A percentile compares a stretch with the other conserved stretches of the same genome.
phyloP scores from a whole-genome alignment of 2,113 vertebrate genomes.

The Artemisiospiza belli region DNA sequence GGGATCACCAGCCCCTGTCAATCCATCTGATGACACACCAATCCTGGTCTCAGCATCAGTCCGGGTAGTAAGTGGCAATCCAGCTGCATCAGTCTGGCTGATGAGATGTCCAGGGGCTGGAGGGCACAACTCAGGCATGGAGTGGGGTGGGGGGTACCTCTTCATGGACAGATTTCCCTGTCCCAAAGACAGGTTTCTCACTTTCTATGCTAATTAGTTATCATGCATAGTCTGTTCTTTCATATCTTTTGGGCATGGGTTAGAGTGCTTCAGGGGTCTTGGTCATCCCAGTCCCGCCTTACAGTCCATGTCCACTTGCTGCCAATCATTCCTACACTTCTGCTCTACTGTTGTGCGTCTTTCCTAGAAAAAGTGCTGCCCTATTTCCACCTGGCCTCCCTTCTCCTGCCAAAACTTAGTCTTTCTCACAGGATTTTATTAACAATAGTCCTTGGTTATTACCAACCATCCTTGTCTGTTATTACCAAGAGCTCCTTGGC shows the following conservation, averaged over 20 bases:
- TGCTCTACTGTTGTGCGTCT: background rate
- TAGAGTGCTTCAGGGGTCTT: background rate
- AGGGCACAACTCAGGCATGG: background rate
- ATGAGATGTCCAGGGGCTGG: background rate
- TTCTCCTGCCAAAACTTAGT: background rate
- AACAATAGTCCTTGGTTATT: background rate
- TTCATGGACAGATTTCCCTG: background rate
- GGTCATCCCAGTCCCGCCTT: background rate
- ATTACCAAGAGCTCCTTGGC: background rate
- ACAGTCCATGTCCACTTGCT: background rate
- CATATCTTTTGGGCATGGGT: background rate
- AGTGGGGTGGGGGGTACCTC: too few species aligned
- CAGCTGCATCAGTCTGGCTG: background rate
- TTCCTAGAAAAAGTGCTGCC: background rate
- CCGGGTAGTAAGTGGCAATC: background rate
- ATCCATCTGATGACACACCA: background rate
- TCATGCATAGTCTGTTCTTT: background rate
- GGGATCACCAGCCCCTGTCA: background rate
- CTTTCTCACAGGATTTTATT: background rate
- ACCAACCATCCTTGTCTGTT: background rate
- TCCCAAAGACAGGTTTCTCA: background rate
- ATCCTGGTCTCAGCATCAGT: background rate
- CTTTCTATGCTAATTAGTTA: background rate
- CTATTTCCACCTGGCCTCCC: background rate
- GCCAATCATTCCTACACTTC: background rate